A percentile compares a stretch with the other conserved stretches of the same genome.
Conservation (phyloP, 2,888 invertebrate genomes). For the Marasmarcha lunaedactyla region DNA sequence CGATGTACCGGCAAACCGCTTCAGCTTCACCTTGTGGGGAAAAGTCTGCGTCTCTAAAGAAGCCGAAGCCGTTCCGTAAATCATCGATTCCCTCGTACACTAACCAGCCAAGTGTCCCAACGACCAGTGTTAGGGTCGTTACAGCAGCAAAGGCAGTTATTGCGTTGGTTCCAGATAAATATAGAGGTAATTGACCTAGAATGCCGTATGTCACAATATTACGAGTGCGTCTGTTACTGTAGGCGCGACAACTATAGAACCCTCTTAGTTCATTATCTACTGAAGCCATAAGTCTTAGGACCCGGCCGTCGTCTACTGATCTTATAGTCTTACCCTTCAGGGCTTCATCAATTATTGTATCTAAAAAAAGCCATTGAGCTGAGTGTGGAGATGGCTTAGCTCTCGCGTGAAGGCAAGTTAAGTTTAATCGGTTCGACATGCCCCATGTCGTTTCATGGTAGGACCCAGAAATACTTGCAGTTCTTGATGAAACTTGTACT, state of each 20-base stretch:
- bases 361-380: constrained; percentile 46
- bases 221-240: constrained; percentile 30
- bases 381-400: constrained; percentile 23
- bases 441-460: constrained; percentile 55
- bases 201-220: constrained; percentile 58
- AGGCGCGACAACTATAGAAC: constrained; percentile 52
- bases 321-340: constrained; percentile 27
- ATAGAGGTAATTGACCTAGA: constrained; percentile 35
- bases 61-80: constrained; percentile 46
- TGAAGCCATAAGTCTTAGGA: constrained; percentile 37
- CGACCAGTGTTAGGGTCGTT: constrained; percentile 37
- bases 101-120: constrained; percentile 42
- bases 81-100: constrained; percentile 46
- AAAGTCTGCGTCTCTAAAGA: constrained; percentile 47
- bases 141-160: constrained; percentile 39
- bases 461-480: constrained; percentile 51
- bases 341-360: constrained; percentile 26
- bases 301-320: constrained; percentile 39
- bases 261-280: constrained; percentile 42
- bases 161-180: constrained; percentile 33
- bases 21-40: constrained; percentile 47
- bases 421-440: constrained; percentile 39
- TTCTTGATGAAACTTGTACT: constrained; percentile 45
- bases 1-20: constrained; percentile 45
- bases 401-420: constrained; percentile 48